phyloP scores from a whole-genome alignment of 2,888 invertebrate species.

The Rhyacophila evoluta region DNA sequence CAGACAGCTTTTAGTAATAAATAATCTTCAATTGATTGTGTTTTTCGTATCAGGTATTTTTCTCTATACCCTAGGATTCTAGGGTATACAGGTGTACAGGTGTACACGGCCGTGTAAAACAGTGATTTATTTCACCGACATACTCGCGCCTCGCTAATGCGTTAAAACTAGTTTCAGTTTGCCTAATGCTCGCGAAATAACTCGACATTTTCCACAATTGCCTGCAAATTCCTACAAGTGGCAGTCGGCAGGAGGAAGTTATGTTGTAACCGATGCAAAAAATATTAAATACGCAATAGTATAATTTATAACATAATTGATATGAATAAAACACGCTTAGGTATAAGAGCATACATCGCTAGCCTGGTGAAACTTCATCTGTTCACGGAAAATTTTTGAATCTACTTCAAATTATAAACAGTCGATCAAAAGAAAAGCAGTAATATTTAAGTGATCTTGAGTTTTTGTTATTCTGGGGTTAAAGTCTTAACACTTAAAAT shows the following conservation, averaged over 20 bases:
- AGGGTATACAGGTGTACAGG: background rate
- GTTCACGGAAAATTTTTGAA: too few relatives aligned
- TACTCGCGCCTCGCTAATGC: background rate
- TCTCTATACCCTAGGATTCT: background rate
- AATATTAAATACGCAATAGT: background rate
- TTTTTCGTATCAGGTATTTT: background rate
- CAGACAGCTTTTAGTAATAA: too few relatives aligned
- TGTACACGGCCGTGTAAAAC: background rate
- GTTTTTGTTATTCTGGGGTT: too few relatives aligned
- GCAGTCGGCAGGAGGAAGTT: background rate
- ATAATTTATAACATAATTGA: background rate
- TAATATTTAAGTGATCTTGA: too few relatives aligned
- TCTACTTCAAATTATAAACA: too few relatives aligned
- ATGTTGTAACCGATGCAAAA: background rate
- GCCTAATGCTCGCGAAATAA: conserved; percentile 1
- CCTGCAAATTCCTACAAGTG: conserved; percentile 5
- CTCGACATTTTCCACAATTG: conserved; percentile 12
- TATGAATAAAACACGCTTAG: background rate
- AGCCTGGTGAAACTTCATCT: too few relatives aligned
- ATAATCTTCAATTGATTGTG: too few relatives aligned
- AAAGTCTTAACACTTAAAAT: too few relatives aligned
- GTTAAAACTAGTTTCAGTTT: conserved; percentile 12
- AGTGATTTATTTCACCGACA: conserved; percentile 4
- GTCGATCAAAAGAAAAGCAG: too few relatives aligned
- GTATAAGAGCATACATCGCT: too few relatives aligned